Evolutionary conservation across 2,888 invertebrate genomes (phyloP), one percentile per base, ranked within the genome.

Genomic region (Stenodema calcarata): DNA sequence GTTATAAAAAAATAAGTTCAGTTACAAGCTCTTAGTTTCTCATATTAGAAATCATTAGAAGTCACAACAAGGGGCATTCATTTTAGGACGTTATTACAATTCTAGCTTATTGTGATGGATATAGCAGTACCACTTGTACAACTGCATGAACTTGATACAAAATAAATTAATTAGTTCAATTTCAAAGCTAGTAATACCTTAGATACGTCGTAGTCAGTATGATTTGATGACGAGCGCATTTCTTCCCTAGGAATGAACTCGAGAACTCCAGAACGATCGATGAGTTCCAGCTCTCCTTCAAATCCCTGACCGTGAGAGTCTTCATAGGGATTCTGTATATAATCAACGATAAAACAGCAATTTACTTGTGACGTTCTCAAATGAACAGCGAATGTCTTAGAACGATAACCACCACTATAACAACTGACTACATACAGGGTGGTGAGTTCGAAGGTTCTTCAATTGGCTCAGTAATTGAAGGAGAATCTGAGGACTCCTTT

Each of bases 391-490:
- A n/a, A n/a, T n/a, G n/a, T n/a, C n/a, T n/a, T n/a, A n/a, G n/a
- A n/a, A n/a, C n/a, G n/a, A n/a, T n/a, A n/a, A n/a, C n/a, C n/a
- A 35, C 35, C 35, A 4, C 35, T 35, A 35, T 35, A 7, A 35
- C 4, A 4, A 35, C 4, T 35, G 35, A 4, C 2, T 35, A 35
- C 35, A 80, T 81, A 87, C 87, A 41, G 87, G 87, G 75, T 86
- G 87, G 18, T 95, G 95, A 0, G 94, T 94, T 89, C 94, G 94
- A 76, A 95, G 93, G 89, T 94, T 91, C 90, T 95, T 95, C 76
- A 96, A 91, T 90, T 95, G 95, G 89, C 94, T 92, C 90, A 95
- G 95, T 84, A 96, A 91, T 90, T 95, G 95, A 87, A 94, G 93
- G 88, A 95, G 91, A 90, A 94, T 94, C 90, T 95, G 94, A 0